phyloP scores from a whole-genome alignment of 92 coral and sea anemone species.

The Zoanthus sociatus region DNA sequence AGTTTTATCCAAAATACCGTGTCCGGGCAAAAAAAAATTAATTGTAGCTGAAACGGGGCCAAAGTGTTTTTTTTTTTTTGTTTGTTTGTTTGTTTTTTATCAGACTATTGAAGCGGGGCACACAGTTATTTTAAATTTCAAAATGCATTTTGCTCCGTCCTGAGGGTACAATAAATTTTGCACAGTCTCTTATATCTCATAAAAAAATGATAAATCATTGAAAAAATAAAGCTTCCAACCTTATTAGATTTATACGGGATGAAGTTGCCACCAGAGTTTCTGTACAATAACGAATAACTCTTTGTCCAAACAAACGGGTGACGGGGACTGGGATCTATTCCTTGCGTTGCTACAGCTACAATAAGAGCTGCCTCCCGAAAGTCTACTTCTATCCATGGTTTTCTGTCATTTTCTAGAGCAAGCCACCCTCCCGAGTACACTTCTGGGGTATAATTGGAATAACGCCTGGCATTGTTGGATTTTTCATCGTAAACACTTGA shows the following conservation, averaged over 20 bases:
- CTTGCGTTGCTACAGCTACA: conserved; percentile 32
- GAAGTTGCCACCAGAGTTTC: background rate
- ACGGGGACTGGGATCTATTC: background rate
- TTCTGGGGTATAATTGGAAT: background rate
- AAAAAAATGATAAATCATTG: background rate
- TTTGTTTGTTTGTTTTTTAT: too few relatives aligned
- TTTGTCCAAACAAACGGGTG: background rate
- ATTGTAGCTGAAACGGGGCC: too few relatives aligned
- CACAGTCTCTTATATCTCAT: too few relatives aligned
- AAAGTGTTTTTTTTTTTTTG: too few relatives aligned
- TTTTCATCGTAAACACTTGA: background rate
- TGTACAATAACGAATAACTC: conserved; percentile 19
- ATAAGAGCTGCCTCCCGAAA: conserved; percentile 2
- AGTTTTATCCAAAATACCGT: too few relatives aligned
- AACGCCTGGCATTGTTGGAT: background rate
- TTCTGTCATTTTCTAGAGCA: background rate
- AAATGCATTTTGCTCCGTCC: too few relatives aligned
- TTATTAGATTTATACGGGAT: background rate
- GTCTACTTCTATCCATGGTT: conserved; percentile 4
- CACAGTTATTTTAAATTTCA: too few relatives aligned
- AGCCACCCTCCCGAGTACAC: background rate
- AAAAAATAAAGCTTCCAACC: background rate
- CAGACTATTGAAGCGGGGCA: too few relatives aligned
- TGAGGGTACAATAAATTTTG: too few relatives aligned
- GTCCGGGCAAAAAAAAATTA: too few relatives aligned